Evolutionary conservation across 2,113 vertebrate species (phyloP), one percentile per base, ranked within the genome.

Genomic region (Desmodus rotundus): DNA sequence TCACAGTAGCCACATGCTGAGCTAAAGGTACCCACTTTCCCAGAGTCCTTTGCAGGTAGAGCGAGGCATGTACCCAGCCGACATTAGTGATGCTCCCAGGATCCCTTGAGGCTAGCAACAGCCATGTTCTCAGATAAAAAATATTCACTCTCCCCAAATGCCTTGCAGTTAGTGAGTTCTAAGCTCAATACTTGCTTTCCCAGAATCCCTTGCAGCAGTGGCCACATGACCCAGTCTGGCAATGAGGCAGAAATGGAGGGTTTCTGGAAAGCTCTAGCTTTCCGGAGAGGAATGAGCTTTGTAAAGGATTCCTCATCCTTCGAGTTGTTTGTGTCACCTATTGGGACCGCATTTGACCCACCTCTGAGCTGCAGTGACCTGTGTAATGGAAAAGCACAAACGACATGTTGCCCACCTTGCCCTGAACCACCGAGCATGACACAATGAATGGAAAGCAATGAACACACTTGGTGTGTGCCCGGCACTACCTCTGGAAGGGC

Each of bases 51-150:
- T 68, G 56, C n/a, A 95, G 24, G 52, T 56, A 77, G 41, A 58
- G 38, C 36, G 15, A 96, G n/a, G 83, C 28, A 72, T 4, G 11
- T 20, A 70, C 56, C 74, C 47, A 47, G 84, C 63, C 89, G 93
- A 93, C 95, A 91, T 93, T 45, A 96, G 22, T 63, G 24, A 76
- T 31, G 31, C 43, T 89, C 93, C 85, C 54, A 73, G 67, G 93
- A 93, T 63, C 84, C 84, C 19, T 89, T 78, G 50, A 43, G 41
- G 87, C 61, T 67, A 91, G 61, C 67, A 93, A 95, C 15, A 70
- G 77, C 61, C 45, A 26, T 31, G 17, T 81, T 72, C 67, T 88
- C 11, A 22, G 92, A 67, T 88, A 81, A 96, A 96, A 94, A 96
- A 52, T 61, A 94, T 41, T 28, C 36, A 26, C 26, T 31, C 58